phyloP scores from a whole-genome alignment of 2,888 invertebrate genomes.

The Lamellibrachia columna region DNA sequence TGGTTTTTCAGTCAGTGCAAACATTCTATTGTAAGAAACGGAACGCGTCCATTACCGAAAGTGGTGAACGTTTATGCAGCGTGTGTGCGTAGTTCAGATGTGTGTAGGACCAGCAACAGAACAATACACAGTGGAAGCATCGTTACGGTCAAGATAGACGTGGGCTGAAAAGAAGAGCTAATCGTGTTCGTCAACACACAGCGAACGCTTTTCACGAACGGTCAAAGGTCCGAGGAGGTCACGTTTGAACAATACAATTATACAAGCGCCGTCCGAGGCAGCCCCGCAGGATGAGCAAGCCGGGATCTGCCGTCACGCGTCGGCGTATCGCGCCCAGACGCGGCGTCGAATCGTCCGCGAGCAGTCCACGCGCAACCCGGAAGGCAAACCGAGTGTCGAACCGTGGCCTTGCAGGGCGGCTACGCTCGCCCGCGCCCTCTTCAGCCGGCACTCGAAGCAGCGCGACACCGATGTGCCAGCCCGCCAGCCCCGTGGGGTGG shows the following conservation, averaged over 20 bases:
- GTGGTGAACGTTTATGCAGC: background rate
- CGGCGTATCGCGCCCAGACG: background rate
- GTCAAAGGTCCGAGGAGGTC: background rate
- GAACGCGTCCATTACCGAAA: slow-evolving; percentile 6
- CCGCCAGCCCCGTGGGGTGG: background rate
- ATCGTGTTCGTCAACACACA: background rate
- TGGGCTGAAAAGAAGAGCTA: background rate
- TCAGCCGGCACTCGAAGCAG: background rate
- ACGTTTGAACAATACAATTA: background rate
- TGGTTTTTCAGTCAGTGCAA: background rate
- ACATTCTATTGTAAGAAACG: background rate
- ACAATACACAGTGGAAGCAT: background rate
- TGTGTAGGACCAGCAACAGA: background rate
- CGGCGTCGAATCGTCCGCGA: background rate
- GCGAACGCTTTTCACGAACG: background rate
- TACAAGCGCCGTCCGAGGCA: background rate
- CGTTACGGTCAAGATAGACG: background rate
- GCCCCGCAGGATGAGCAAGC: background rate
- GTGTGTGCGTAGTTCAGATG: background rate
- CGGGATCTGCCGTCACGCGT: slow-evolving; percentile 28
- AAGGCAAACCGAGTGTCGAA: background rate
- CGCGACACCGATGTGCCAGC: background rate
- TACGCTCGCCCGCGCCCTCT: background rate
- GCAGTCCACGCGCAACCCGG: background rate
- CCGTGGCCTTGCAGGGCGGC: background rate